Evolutionary conservation across 2,797 vertebrate species (phyloP), one percentile per base, ranked within the genome.

Genomic region (Sebastes glaucus): DNA sequence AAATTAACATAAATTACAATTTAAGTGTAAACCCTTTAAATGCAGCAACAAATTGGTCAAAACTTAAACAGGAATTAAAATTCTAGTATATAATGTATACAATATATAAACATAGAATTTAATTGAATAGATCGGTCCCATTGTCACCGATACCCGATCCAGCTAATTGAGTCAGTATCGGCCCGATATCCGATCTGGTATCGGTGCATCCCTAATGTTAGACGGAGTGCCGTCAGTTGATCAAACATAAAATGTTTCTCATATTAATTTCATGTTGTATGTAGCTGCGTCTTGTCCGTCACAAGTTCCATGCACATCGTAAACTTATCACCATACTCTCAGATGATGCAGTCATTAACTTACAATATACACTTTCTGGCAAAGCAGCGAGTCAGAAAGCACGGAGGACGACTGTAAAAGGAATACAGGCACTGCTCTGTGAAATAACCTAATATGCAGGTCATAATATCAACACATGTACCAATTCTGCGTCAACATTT

Each of bases 401-500:
- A 77, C 11, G 61, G 53, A 74, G 56, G 30, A 81, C 22, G 80
- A 77, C 82, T 85, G 83, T 63, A 62, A 65, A 70, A 74, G 60
- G 27, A 87, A 72, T 27, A 77, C 84, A 91, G 56, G 18, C 81
- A 52, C 67, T 72, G 75, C 71, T 87, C 65, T 78, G 65, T 82
- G 74, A 88, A 88, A 87, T 78, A 85, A 88, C 88, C 82, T 84
- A 81, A 89, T 86, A 73, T 78, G 82, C 73, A 87, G 78, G 82
- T 91, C 83, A 74, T 59, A 78, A 89, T 57, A 85, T 83, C 83
- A 87, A 82, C 82, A 85, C 87, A 87, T 88, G 85, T 86, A 68
- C 38, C 63, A 65, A 85, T 87, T 90, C 83, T 74, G 87, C 84
- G 87, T 93, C 89, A 89, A 89, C 90, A 91, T 86, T 90, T 91